Conservation (phyloP, 1,140 invertebrate species). For the Calosoma granatense region DNA sequence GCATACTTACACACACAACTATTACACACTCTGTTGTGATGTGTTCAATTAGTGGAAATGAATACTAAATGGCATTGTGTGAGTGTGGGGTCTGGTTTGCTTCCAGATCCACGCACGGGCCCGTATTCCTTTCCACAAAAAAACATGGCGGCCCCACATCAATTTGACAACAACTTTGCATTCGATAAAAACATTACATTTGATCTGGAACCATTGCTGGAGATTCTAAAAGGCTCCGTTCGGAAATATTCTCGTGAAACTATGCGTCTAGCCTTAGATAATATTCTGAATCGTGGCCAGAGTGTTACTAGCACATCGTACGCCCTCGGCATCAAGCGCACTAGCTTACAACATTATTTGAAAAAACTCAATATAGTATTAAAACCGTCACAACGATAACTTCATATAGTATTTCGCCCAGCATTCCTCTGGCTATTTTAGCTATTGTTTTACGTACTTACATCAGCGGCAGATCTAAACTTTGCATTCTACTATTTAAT, state of each 20-base stretch:
- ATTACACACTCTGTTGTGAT: background rate
- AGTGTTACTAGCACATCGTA: conserved; percentile 42
- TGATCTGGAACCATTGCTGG: conserved; percentile 20
- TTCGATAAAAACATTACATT: conserved; percentile 7
- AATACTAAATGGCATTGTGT: background rate
- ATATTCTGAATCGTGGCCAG: conserved; percentile 41
- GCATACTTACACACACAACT: background rate
- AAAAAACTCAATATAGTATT: conserved; percentile 43
- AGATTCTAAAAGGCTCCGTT: conserved; percentile 20
- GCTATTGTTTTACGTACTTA: too few species aligned
- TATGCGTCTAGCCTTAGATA: conserved; percentile 41
- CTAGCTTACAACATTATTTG: conserved; percentile 45
- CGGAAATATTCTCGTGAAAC: conserved; percentile 41
- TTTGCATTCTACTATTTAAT: too few species aligned
- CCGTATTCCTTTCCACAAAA: conserved; percentile 22
- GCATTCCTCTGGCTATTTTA: too few species aligned
- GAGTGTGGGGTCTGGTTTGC: conserved; percentile 19
- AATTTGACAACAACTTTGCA: conserved; percentile 9
- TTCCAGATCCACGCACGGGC: conserved; percentile 23
- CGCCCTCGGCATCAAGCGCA: conserved; percentile 45
- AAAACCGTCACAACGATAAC: conserved; percentile 3
- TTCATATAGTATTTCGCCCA: too few species aligned
- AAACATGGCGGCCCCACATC: conserved; percentile 12
- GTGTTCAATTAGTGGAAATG: conserved; percentile 21
- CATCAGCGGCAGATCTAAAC: too few species aligned